These are phyloP conservation scores for Metopia argyrocephala DNA, from an alignment of 2,888 invertebrate species.

Conservation along the genomic window DNA sequence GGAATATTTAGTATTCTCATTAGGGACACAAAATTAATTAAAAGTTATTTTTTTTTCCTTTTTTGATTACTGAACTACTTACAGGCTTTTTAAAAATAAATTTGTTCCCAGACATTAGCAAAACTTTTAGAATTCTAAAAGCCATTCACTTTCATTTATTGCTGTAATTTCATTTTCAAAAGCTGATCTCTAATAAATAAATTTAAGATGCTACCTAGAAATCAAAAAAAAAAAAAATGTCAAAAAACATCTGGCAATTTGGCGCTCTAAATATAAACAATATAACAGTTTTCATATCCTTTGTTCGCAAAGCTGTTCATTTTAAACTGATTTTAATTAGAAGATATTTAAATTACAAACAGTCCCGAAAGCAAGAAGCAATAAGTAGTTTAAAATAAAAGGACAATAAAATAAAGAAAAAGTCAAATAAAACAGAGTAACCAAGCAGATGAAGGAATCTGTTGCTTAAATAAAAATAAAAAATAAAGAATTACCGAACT, in stretches of 20 bases:
- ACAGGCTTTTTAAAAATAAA: too few species aligned
- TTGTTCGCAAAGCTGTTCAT: constrained; percentile 26
- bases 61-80: too few species aligned
- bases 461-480: neutral
- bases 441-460: neutral
- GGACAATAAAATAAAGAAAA: neutral
- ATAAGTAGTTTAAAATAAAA: neutral
- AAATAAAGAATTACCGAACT: too few species aligned
- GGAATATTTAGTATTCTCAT: too few species aligned
- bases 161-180: neutral
- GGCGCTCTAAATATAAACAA: neutral
- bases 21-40: too few species aligned
- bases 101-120: too few species aligned
- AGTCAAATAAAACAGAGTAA: neutral
- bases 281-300: neutral
- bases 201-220: neutral
- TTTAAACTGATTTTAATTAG: constrained; percentile 76
- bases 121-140: too few species aligned
- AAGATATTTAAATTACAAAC: constrained; percentile 69
- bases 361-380: neutral
- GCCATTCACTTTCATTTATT: neutral
- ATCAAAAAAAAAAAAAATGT: neutral
- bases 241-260: neutral
- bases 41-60: too few species aligned
- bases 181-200: constrained; percentile 9